A percentile compares a stretch with the other conserved stretches of the same genome.
phyloP scores from a whole-genome alignment of 2,888 invertebrate species.

The Chelonus formosanus region DNA sequence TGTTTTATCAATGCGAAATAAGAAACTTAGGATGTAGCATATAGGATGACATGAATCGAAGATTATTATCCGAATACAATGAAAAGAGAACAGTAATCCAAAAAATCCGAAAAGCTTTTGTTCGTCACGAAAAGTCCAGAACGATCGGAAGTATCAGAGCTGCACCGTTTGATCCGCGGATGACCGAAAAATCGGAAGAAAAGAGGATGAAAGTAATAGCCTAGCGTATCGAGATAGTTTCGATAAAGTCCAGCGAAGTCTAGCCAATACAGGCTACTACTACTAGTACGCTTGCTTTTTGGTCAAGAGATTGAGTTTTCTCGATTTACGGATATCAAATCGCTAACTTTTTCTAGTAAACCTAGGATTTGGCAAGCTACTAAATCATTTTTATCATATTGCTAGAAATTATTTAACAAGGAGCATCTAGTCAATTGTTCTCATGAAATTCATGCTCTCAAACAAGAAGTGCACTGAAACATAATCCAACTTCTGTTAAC shows the following conservation, averaged over 20 bases:
- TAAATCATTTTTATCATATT: conserved; percentile 11
- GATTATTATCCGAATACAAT: conserved; percentile 2
- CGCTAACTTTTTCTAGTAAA: conserved; percentile 5
- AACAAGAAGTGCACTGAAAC: no score
- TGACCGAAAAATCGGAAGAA: conserved; percentile 14
- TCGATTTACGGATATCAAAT: conserved; percentile 5
- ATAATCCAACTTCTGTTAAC: no score
- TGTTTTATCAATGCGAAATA: no score
- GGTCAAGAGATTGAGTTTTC: conserved; percentile 15
- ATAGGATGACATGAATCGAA: not conserved
- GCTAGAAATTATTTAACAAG: no score
- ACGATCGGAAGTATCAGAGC: conserved; percentile 16
- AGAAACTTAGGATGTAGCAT: not conserved
- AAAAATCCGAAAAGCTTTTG: conserved; percentile 14
- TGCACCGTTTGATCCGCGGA: conserved; percentile 22
- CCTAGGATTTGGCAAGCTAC: not conserved
- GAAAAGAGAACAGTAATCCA: conserved; percentile 3
- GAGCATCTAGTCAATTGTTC: no score
- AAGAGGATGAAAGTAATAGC: conserved; percentile 15
- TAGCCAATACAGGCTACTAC: conserved; percentile 3
- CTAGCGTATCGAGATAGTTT: conserved; percentile 8
- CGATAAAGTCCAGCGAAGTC: conserved; percentile 16
- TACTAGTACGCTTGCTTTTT: not conserved
- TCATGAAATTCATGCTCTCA: no score
- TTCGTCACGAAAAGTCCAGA: conserved; percentile 8